Base-by-base conservation (phyloP, 2,797 vertebrate species). In the Lepus oiostolus region DNA sequence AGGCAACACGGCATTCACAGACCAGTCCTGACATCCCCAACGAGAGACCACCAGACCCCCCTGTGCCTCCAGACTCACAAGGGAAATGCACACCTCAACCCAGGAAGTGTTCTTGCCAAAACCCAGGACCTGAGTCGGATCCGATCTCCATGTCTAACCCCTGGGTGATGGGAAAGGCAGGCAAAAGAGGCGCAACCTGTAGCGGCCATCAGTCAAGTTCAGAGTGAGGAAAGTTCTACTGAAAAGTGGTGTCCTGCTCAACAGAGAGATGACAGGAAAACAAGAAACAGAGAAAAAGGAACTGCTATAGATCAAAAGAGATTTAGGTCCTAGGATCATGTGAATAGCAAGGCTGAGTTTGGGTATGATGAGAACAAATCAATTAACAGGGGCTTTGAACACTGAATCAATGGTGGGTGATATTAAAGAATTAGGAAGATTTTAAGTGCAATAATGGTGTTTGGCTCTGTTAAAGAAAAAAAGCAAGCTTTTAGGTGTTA, bases 401-500 rank as follows among this genome's bases (percentile, higher is more conserved):
- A 81, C 26, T 35, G 60, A 54, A 2, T 47, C 7, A 19, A 6
- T 50, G 60, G 38, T 70, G 90, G 19, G 38, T 58, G 21, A n/a
- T n/a, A 63, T 16, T 84, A 72, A 83, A 38, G 32, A 85, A 63
- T 87, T 70, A 68, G 28, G 58, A 60, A 6, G 50, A 32, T 88
- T 84, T 83, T 68, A 65, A 32, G 30, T 67, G 24, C 38, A 42
- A 76, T 42, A 62, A 32, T 88, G 65, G 10, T 42, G 54, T 79
- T 70, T 13, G 26, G 28, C 68, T 71, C 19, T 19, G 50, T 24
- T 85, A 77, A 11, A 63, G 77, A 52, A 68, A 88, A 81, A 76
- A 90, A 83, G 63, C 24, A 75, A 54, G 75, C 5, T 72, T 80
- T 90, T 86, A 38, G 50, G 28, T 93, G 72, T 91, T 74, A 58